These are phyloP conservation scores for Lingula anatina DNA, from an alignment of 2,888 invertebrate genomes.

Conservation along the genomic window DNA sequence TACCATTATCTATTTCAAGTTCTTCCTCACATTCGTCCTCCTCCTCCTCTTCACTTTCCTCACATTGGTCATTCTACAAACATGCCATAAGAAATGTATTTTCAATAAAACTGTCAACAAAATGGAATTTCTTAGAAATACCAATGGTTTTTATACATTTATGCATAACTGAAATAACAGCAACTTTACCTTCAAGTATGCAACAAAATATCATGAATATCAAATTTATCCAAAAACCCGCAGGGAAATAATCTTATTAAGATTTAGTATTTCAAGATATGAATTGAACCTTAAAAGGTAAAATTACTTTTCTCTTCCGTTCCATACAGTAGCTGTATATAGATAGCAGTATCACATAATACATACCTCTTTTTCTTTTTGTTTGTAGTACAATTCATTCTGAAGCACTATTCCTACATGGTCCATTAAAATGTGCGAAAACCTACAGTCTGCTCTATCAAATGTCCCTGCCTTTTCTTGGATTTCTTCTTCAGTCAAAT, in stretches of 20 bases:
- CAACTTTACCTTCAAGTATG: too few species aligned
- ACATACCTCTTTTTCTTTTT: constrained; percentile 56
- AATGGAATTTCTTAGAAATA: too few species aligned
- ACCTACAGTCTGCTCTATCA: constrained; percentile 49
- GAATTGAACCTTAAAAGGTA: too few species aligned
- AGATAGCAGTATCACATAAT: background rate
- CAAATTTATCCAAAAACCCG: too few species aligned
- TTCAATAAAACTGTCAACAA: background rate
- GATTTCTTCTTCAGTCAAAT: constrained; percentile 72
- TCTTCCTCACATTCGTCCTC: constrained; percentile 56
- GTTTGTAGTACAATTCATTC: constrained; percentile 62
- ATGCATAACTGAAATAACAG: too few species aligned
- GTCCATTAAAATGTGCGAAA: constrained; percentile 74
- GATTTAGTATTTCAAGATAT: too few species aligned
- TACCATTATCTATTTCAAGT: constrained; percentile 56
- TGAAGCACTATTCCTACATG: constrained; percentile 64
- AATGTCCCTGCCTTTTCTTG: constrained; percentile 51
- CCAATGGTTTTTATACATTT: too few species aligned
- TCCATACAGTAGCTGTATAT: too few species aligned
- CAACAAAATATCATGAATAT: too few species aligned
- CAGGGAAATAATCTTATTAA: too few species aligned
- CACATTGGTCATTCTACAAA: background rate
- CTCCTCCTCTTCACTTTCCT: constrained; percentile 28
- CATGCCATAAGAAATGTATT: background rate
- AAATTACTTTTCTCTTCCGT: too few species aligned